Conservation (phyloP, 2,888 invertebrate species). For the Lasioglossum zephyrum region DNA sequence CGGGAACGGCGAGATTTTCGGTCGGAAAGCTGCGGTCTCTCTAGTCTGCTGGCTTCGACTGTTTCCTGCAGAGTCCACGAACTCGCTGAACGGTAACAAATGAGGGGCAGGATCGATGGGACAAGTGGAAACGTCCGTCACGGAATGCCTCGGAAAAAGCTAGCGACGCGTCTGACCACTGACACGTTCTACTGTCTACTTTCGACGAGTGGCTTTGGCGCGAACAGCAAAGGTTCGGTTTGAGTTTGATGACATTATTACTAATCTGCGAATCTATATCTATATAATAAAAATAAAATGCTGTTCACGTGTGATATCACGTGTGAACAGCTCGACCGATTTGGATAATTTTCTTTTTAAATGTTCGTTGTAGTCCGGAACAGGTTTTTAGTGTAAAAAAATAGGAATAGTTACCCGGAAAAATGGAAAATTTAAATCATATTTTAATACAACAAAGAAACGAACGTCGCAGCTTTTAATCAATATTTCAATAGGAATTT, state of each 20-base stretch:
- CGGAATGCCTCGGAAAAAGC: background rate
- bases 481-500: too few relatives aligned
- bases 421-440: too few relatives aligned
- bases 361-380: too few relatives aligned
- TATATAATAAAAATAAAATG: too few relatives aligned
- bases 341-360: too few relatives aligned
- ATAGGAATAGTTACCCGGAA: too few relatives aligned
- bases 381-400: too few relatives aligned
- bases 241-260: background rate
- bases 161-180: background rate
- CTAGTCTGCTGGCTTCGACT: background rate
- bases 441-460: too few relatives aligned
- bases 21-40: constrained; percentile 13
- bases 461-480: too few relatives aligned
- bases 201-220: background rate
- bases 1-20: constrained; percentile 32
- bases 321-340: too few relatives aligned
- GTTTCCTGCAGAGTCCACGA: constrained; percentile 5
- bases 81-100: constrained; percentile 4
- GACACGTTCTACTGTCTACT: background rate
- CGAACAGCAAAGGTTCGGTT: background rate
- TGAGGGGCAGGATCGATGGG: constrained; percentile 9
- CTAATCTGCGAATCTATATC: background rate
- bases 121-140: constrained; percentile 10
- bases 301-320: too few relatives aligned